phyloP scores from a whole-genome alignment of 2,888 invertebrate genomes.

The Campoletis raptor region DNA sequence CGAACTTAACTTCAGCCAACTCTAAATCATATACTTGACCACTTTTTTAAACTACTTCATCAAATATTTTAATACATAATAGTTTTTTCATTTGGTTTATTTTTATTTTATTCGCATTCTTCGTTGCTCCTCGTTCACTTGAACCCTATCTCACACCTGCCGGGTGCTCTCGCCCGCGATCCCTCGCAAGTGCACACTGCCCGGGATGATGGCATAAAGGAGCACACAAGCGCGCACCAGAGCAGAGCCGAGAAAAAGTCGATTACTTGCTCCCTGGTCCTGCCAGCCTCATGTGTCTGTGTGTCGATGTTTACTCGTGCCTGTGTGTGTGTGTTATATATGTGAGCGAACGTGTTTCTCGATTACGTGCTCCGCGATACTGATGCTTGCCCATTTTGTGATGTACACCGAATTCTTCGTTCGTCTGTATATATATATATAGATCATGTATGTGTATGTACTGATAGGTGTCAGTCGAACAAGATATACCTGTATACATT shows the following conservation, averaged over 20 bases:
- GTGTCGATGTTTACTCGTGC: not conserved
- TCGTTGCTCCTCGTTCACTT: constrained; percentile 14
- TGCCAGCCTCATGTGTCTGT: not conserved
- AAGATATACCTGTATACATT: not conserved
- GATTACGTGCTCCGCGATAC: constrained; percentile 64
- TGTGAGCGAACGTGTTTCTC: constrained; percentile 60
- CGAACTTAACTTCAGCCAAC: not conserved
- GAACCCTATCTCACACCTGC: constrained; percentile 55
- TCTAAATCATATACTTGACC: not conserved
- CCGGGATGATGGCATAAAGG: constrained; percentile 3
- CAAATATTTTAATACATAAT: constrained; percentile 10
- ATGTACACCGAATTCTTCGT: constrained; percentile 19
- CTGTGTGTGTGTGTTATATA: not conserved
- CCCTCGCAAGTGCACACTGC: constrained; percentile 4
- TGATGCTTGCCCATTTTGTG: constrained; percentile 52
- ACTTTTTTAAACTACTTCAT: not conserved
- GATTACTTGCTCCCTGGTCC: constrained; percentile 48
- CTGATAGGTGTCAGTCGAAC: not conserved
- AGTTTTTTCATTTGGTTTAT: not conserved
- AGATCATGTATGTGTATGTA: not conserved
- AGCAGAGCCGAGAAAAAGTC: constrained; percentile 52
- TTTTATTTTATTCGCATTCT: not conserved
- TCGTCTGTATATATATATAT: not conserved
- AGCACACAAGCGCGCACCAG: not conserved
- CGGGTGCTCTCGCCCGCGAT: constrained; percentile 7